Evolutionary conservation across 2,888 invertebrate genomes (phyloP), one percentile per base, ranked within the genome.

Genomic region (Drosophila ezoana): DNA sequence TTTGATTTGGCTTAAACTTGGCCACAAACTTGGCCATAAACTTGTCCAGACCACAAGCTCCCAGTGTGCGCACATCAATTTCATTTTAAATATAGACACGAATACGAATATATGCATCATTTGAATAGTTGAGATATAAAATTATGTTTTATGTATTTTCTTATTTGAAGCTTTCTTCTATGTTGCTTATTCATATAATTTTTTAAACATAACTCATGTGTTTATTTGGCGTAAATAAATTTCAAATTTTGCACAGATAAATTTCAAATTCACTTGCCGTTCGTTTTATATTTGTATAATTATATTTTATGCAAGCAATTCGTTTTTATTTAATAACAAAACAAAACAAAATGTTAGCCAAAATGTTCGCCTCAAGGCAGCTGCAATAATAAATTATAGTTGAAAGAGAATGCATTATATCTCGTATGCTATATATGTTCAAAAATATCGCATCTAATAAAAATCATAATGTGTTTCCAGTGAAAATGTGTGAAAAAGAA

Each of bases 371-470:
- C 59, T 80, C 89, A 87, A 72, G 81, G 81, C 84, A 87, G 70
- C 81, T 72, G 79, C 74, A 87, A 65, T 57, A 72, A 85, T 87
- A 79, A 84, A 85, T 87, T 76, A 63, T 51, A 52, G 51, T 51
- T 23, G 40, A 66, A 54, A 44, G 44, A 48, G 41, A 72, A 35
- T 37, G 58, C 62, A 53, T 44, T 74, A 40, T 65, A 43, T 40
- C 38, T 16, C 38, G 32, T 32, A 48, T 41, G 20, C 43, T 9
- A 20, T 37, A 16, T 62, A 23, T 48, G 56, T 41, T 45, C 38
- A 53, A 53, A 75, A 57, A 65, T 48, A 72, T 80, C 72, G 37
- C 72, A 61, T 63, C 60, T 45, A 69, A 78, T 80, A 72, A 69
- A 80, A 62, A 56, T 77, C 53, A 69, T 59, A 62, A 80, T 80